phyloP scores from a whole-genome alignment of 2,888 invertebrate genomes.

The Lasioglossum oenotherae region DNA sequence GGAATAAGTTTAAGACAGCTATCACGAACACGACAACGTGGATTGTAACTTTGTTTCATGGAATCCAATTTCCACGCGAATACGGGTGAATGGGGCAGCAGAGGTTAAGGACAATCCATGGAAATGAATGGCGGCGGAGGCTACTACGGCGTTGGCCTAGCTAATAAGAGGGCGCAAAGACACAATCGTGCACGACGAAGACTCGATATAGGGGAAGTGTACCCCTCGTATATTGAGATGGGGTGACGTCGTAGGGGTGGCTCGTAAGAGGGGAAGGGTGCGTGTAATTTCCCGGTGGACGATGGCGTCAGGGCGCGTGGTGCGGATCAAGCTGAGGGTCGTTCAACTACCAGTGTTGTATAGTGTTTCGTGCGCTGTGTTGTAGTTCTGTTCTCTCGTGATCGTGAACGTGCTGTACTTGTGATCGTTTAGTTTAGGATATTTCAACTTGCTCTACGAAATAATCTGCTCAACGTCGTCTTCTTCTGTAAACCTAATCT shows the following conservation, averaged over 20 bases:
- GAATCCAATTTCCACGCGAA: constrained; percentile 70
- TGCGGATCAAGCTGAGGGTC: constrained; percentile 78
- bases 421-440: constrained; percentile 78
- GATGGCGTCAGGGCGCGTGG: constrained; percentile 77
- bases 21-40: constrained; percentile 17
- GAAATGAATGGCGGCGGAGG: constrained; percentile 63
- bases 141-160: constrained; percentile 61
- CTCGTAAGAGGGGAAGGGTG: constrained; percentile 69
- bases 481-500: neutral
- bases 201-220: constrained; percentile 68
- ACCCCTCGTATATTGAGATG: constrained; percentile 74
- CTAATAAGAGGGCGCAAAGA: constrained; percentile 77
- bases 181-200: constrained; percentile 71
- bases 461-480: neutral
- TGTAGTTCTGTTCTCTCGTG: constrained; percentile 78
- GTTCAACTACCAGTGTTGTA: constrained; percentile 83
- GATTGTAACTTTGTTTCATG: constrained; percentile 46
- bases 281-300: constrained; percentile 82
- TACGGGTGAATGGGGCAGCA: constrained; percentile 70
- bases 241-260: constrained; percentile 74
- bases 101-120: constrained; percentile 68
- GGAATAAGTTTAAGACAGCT: constrained; percentile 2
- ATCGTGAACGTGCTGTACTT: constrained; percentile 79
- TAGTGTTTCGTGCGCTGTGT: constrained; percentile 80
- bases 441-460: constrained; percentile 39